phyloP scores from a whole-genome alignment of 2,797 vertebrate genomes.

The Rachycentron canadum region DNA sequence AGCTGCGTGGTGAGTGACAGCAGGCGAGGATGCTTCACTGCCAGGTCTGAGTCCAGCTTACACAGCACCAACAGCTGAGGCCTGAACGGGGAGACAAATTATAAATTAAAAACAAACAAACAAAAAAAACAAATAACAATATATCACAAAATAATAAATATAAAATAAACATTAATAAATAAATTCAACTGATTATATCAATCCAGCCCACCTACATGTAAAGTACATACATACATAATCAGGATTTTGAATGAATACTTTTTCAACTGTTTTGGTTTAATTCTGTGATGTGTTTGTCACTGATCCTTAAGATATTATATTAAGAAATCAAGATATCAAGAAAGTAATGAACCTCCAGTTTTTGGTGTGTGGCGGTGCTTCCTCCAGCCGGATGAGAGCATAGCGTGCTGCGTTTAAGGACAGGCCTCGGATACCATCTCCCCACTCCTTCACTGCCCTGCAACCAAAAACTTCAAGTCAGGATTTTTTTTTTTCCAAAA shows the following conservation, averaged over 20 bases:
- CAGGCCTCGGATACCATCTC: conserved; percentile 93
- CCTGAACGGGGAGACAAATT: conserved; percentile 72
- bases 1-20: conserved; percentile 93
- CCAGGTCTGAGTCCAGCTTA: conserved; percentile 88
- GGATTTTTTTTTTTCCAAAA: neutral
- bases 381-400: conserved; percentile 92
- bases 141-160: neutral
- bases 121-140: too few species aligned
- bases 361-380: conserved; percentile 92
- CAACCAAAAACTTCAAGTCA: neutral
- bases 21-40: conserved; percentile 91
- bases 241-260: neutral
- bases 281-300: neutral
- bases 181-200: neutral
- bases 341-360: conserved; percentile 90
- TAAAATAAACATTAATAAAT: neutral
- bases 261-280: neutral
- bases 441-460: conserved; percentile 97
- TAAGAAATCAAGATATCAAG: neutral
- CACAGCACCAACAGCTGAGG: conserved; percentile 94
- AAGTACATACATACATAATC: neutral
- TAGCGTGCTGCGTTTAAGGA: conserved; percentile 95
- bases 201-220: neutral
- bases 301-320: neutral
- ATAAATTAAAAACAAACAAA: too few species aligned